These are phyloP conservation scores for Tyrannus savana DNA, from an alignment of 2,113 vertebrate genomes.

Conservation along the genomic window DNA sequence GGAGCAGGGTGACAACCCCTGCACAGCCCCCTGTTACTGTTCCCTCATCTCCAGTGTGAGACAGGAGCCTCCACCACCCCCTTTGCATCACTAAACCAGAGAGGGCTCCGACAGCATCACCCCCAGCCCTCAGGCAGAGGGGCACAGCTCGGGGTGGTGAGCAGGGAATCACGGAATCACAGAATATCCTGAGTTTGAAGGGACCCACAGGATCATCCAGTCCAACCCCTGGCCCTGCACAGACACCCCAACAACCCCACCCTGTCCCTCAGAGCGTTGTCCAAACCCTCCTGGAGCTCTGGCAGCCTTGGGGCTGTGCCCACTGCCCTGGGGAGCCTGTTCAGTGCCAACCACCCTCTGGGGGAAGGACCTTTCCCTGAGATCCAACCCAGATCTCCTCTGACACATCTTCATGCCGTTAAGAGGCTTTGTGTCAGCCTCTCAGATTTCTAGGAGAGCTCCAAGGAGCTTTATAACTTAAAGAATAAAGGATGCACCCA, in stretches of 20 bases:
- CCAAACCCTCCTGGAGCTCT: not conserved
- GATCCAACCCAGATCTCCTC: accelerated
- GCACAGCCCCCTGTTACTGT: not conserved
- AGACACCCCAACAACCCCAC: not conserved
- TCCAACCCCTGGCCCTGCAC: accelerated
- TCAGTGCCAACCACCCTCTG: not conserved
- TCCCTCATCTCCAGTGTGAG: not conserved
- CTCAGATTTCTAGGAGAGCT: not conserved
- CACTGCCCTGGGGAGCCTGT: not conserved
- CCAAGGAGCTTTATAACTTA: not conserved
- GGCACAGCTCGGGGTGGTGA: not conserved
- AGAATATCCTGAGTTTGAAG: not conserved
- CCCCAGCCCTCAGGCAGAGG: not conserved
- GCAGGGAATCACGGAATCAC: not conserved
- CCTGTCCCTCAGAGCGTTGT: not conserved
- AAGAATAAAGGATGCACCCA: not conserved
- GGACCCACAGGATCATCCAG: accelerated
- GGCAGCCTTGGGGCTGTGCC: not conserved
- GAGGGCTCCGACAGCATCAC: not conserved
- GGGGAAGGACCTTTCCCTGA: not conserved
- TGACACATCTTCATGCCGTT: not conserved
- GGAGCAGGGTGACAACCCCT: not conserved
- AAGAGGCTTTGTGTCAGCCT: not conserved
- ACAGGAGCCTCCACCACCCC: not conserved
- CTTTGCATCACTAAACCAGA: not conserved